Evolutionary conservation across 2,888 invertebrate genomes (phyloP).

Genomic region (Caenorhabditis sp.): DNA sequence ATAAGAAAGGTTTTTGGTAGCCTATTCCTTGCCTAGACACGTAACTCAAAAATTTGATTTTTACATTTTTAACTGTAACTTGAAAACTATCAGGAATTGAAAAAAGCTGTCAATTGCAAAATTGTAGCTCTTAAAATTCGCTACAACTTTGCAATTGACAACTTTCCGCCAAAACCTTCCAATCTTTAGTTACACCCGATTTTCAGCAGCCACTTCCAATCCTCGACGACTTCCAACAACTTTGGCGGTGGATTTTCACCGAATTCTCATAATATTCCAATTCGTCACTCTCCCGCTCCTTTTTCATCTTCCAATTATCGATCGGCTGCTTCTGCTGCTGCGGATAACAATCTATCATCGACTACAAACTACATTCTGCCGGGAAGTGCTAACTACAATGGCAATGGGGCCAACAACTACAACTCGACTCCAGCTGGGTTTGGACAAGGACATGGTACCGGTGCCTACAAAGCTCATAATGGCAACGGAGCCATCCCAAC

Average conservation of each 20-base stretch:
- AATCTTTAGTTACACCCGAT: too few relatives aligned
- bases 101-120: neutral
- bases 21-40: too few relatives aligned
- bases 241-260: constrained; percentile 25
- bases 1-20: too few relatives aligned
- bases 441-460: constrained; percentile 5
- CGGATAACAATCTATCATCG: constrained; percentile 34
- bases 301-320: constrained; percentile 24
- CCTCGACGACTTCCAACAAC: constrained; percentile 22
- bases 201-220: constrained; percentile 55
- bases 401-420: constrained; percentile 26
- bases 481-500: constrained; percentile 26
- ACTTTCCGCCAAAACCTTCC: too few relatives aligned
- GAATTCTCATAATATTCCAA: constrained; percentile 33
- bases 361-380: constrained; percentile 53
- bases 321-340: too few relatives aligned
- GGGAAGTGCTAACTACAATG: constrained; percentile 37
- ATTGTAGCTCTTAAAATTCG: too few relatives aligned
- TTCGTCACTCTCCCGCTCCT: constrained; percentile 31
- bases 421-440: constrained; percentile 54
- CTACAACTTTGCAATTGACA: neutral
- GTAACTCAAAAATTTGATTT: too few relatives aligned
- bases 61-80: neutral
- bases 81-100: neutral
- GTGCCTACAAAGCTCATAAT: neutral